Evolutionary conservation across 2,113 vertebrate genomes (phyloP).

Genomic region (Pteropus alecto): DNA sequence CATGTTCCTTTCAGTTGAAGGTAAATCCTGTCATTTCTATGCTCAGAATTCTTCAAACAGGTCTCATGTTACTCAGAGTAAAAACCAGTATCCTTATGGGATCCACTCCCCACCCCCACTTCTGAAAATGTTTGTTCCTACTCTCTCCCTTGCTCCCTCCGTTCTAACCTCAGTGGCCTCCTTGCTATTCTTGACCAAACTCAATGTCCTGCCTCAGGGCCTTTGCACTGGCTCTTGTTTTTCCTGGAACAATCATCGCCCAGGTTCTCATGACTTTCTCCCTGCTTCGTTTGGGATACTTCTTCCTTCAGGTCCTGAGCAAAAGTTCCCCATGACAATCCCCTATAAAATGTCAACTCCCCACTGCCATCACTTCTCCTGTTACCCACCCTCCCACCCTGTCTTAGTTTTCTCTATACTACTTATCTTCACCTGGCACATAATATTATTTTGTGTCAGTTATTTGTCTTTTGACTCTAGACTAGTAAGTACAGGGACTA

Average conservation of each 20-base stretch:
- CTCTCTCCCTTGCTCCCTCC: not conserved
- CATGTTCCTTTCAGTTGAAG: not conserved
- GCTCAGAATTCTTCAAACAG: not conserved
- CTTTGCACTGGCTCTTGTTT: not conserved
- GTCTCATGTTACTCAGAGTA: not conserved
- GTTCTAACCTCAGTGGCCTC: not conserved
- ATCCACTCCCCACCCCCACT: not conserved
- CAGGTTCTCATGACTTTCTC: not conserved
- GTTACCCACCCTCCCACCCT: not conserved
- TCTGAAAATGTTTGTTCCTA: not conserved
- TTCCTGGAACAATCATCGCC: not conserved
- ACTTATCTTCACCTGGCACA: not conserved
- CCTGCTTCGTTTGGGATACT: not conserved
- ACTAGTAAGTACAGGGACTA: not conserved
- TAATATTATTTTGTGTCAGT: not conserved
- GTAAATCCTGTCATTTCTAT: not conserved
- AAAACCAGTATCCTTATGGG: not conserved
- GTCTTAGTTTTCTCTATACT: not conserved
- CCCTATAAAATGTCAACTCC: not conserved
- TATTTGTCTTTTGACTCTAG: not conserved
- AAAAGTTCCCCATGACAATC: not conserved
- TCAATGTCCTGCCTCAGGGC: not conserved
- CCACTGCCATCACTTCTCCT: not conserved
- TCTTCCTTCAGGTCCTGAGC: not conserved
- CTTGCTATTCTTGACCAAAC: not conserved